phyloP scores from a whole-genome alignment of 2,113 vertebrate genomes.

The Forbesichthys papilliferus region DNA sequence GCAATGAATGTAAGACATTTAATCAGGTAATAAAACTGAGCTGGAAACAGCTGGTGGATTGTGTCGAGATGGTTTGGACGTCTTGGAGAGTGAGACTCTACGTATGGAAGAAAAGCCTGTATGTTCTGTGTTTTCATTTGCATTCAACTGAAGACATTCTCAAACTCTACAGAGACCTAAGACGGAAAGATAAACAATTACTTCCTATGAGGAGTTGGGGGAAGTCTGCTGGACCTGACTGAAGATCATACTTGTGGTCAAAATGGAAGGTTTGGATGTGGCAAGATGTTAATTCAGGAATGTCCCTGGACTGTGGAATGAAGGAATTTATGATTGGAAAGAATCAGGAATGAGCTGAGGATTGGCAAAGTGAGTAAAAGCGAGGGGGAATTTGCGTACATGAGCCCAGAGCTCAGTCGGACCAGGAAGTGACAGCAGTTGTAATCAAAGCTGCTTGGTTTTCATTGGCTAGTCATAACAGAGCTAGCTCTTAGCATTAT shows the following conservation, averaged over 20 bases:
- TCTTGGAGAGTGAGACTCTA: not conserved
- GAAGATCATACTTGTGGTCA: slow-evolving; percentile 3
- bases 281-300: slow-evolving; percentile 7
- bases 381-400: slow-evolving; percentile 7
- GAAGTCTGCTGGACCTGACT: not conserved
- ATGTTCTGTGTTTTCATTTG: not conserved
- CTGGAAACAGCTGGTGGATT: not conserved
- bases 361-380: not conserved
- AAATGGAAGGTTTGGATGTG: slow-evolving; percentile 2
- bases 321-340: slow-evolving; percentile 30
- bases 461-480: slow-evolving; percentile 39
- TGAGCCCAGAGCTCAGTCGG: slow-evolving; percentile 35
- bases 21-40: not conserved
- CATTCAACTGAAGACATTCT: not conserved
- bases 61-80: not conserved
- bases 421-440: slow-evolving; percentile 30
- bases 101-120: no score
- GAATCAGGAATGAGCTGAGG: slow-evolving; percentile 4
- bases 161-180: not conserved
- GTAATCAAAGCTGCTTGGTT: slow-evolving; percentile 22
- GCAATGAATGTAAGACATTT: no score
- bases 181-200: slow-evolving; percentile 12
- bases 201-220: not conserved
- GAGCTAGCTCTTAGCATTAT: not conserved
- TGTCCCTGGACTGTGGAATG: slow-evolving; percentile 10